phyloP scores from a whole-genome alignment of 2,888 invertebrate genomes.

The Agrochola lychnidis region DNA sequence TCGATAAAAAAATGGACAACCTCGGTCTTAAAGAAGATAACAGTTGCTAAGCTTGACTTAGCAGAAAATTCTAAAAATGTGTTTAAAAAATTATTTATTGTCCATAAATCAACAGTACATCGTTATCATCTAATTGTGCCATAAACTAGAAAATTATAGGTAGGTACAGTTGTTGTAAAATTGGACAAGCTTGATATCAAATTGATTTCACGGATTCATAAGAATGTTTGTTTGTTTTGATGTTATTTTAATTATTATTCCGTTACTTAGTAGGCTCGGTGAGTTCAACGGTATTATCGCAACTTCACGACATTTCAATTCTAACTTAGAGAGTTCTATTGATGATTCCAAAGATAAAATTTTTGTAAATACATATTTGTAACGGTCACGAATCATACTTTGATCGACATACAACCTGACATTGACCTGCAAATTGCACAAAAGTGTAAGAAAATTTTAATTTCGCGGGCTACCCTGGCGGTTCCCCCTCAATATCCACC shows the following conservation, averaged over 20 bases:
- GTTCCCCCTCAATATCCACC: too few relatives aligned
- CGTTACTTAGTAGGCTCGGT: slow-evolving; percentile 2
- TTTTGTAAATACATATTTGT: too few relatives aligned
- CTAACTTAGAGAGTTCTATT: too few relatives aligned
- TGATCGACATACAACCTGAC: too few relatives aligned
- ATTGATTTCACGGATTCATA: slow-evolving; percentile 43
- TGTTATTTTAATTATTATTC: slow-evolving; percentile 16
- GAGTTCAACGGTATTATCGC: background rate
- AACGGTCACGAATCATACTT: too few relatives aligned
- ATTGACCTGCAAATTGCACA: too few relatives aligned
- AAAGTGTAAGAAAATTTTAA: too few relatives aligned
- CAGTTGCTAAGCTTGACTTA: background rate
- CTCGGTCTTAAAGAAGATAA: background rate
- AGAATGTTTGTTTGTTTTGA: background rate
- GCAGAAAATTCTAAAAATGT: slow-evolving; percentile 9
- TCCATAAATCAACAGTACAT: slow-evolving; percentile 6
- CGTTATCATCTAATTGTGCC: slow-evolving; percentile 30
- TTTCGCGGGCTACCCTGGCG: too few relatives aligned
- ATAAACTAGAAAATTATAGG: slow-evolving; percentile 32
- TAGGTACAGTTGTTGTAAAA: slow-evolving; percentile 6
- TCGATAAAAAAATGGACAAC: background rate
- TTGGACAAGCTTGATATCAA: slow-evolving; percentile 32
- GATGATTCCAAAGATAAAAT: too few relatives aligned
- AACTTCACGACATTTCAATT: too few relatives aligned
- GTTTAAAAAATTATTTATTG: background rate